Evolutionary conservation across 2,113 vertebrate species (phyloP), one percentile per base, ranked within the genome.

Genomic region (Polyodon spathula): DNA sequence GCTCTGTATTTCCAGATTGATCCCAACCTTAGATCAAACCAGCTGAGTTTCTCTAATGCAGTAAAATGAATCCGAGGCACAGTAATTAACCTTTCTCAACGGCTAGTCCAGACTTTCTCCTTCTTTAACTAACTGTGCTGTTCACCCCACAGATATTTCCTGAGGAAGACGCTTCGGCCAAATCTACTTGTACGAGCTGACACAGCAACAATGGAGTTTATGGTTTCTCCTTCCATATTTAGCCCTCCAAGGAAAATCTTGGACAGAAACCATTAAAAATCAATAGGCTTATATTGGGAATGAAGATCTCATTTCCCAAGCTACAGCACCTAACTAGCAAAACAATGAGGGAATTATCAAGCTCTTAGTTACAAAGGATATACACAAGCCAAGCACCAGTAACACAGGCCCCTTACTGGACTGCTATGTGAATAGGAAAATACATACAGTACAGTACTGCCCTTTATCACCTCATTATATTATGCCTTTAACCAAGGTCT

Each of bases 81-180:
- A 14, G 27, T n/a, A 51, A 44, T 58, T 12, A 60, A 44, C 59
- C 59, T 46, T 37, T 11, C 54, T 69, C 57, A 8, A 61, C 17
- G 64, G 55, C 67, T 50, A 60, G 64, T 67, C 58, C 55, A 54
- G 73, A 44, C 64, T n/a, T 54, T 62, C 46, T 56, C 39, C 54
- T 50, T 48, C 67, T 71, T 65, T 63, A 50, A 68, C 72, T 78
- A 75, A 67, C 71, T 72, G 65, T 50, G 54, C 74, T 72, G 71
- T 75, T 66, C 73, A 66, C 74, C 78, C 75, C 69, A 64, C 77
- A 83, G 78, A 85, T 84, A 84, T 86, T 85, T 86, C 83, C 83
- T 83, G 81, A 84, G 77, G 76, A 84, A 86, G 86, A 83, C 79
- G 77, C 64, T 77, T 73, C 74, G 73, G 73, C 82, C 75, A 73